Evolutionary conservation across 1,140 invertebrate species (phyloP).

Genomic region (Zeugodacus cucurbitae): DNA sequence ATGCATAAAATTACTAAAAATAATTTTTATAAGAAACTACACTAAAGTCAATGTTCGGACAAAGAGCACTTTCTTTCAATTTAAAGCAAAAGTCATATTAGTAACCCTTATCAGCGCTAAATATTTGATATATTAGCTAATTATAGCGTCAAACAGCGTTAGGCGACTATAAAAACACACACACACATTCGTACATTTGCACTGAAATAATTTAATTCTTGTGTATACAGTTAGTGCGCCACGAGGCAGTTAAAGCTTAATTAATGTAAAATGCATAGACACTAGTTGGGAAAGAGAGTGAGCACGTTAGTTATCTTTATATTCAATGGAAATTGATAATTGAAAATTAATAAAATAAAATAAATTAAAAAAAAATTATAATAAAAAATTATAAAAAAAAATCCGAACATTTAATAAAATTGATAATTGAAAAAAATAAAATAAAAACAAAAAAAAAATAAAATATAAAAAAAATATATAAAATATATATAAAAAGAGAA

Average conservation of each 20-base stretch:
- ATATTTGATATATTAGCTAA: conserved; percentile 25
- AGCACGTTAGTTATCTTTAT: too few relatives aligned
- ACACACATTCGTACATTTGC: neutral
- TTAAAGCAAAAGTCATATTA: neutral
- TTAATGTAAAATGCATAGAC: too few relatives aligned
- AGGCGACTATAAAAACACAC: neutral
- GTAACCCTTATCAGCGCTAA: neutral
- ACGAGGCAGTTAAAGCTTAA: neutral
- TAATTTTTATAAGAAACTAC: neutral
- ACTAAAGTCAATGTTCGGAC: neutral
- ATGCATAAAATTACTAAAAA: neutral
- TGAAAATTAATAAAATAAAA: too few relatives aligned
- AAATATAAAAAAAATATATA: too few relatives aligned
- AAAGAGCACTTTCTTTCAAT: neutral
- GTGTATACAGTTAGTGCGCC: neutral
- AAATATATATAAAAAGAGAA: too few relatives aligned
- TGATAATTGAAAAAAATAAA: too few relatives aligned
- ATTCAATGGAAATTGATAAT: too few relatives aligned
- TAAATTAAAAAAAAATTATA: too few relatives aligned
- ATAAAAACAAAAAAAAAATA: too few relatives aligned
- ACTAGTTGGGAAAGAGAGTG: too few relatives aligned
- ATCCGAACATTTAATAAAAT: too few relatives aligned
- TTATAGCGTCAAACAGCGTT: neutral
- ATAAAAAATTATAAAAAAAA: too few relatives aligned
- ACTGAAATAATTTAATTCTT: neutral